Percentiles rank a stretch among this genome's conserved stretches.
phyloP scores from a whole-genome alignment of 2,888 invertebrate species.

The Lumbricus terrestris region DNA sequence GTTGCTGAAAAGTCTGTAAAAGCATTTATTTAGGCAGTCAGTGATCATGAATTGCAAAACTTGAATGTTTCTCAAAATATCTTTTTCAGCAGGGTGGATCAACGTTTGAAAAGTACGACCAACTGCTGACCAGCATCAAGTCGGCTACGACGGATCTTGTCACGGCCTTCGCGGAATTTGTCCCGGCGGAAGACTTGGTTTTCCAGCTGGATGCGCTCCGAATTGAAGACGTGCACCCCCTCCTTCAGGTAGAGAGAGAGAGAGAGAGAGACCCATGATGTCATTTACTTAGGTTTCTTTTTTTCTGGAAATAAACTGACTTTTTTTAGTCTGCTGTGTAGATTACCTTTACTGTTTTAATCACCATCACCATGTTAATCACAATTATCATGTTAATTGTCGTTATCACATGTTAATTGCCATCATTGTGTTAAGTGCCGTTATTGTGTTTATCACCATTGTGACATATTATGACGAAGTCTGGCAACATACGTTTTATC shows the following conservation, averaged over 20 bases:
- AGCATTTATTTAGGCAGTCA: too few species aligned
- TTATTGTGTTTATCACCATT: too few species aligned
- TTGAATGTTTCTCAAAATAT: not conserved
- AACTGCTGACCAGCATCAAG: not conserved
- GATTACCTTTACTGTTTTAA: too few species aligned
- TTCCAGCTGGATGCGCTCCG: not conserved
- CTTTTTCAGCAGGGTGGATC: not conserved
- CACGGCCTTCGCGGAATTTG: not conserved
- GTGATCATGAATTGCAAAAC: not conserved
- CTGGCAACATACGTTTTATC: too few species aligned
- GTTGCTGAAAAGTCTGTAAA: not conserved
- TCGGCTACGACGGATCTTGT: not conserved
- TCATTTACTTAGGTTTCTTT: not conserved
- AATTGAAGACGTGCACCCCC: not conserved
- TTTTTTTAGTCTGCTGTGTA: too few species aligned
- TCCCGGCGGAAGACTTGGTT: not conserved
- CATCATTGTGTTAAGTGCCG: too few species aligned
- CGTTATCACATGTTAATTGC: too few species aligned
- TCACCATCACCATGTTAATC: too few species aligned
- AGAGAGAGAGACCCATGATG: too few species aligned
- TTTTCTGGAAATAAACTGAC: too few species aligned
- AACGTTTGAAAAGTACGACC: not conserved
- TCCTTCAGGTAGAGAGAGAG: conserved; percentile 9
- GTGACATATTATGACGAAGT: too few species aligned
- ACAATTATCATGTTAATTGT: too few species aligned